phyloP scores from a whole-genome alignment of 2,888 invertebrate species.

The Gymnoscelis rufifasciata region DNA sequence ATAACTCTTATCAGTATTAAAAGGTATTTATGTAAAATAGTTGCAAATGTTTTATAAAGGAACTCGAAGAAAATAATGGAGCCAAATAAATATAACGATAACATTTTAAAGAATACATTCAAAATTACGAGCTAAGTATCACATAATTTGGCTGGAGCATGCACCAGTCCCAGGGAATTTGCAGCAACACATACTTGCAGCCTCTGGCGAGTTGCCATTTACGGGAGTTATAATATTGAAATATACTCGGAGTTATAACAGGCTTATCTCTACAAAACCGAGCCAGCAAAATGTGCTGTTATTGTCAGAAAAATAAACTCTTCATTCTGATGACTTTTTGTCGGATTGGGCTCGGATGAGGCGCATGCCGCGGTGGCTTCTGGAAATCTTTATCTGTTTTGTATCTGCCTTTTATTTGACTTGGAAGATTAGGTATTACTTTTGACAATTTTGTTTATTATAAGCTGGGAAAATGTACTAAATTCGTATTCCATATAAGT shows the following conservation, averaged over 20 bases:
- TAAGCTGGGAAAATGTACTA: too few relatives aligned
- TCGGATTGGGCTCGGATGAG: conserved; percentile 14
- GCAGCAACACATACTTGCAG: conserved; percentile 29
- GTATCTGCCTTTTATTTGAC: background rate
- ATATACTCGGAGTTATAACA: conserved; percentile 30
- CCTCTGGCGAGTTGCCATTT: conserved; percentile 29
- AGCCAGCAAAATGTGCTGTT: conserved; percentile 29
- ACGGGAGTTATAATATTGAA: conserved; percentile 32
- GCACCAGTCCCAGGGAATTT: conserved; percentile 18
- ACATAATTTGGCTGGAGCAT: conserved; percentile 20
- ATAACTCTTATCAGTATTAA: too few relatives aligned
- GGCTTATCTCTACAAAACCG: conserved; percentile 30
- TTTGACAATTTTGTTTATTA: background rate
- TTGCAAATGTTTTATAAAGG: too few relatives aligned
- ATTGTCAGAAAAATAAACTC: conserved; percentile 23
- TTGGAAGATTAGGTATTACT: background rate
- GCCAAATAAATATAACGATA: background rate
- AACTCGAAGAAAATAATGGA: background rate
- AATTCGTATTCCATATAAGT: too few relatives aligned
- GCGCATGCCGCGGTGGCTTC: conserved; percentile 7
- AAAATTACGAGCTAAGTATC: conserved; percentile 11
- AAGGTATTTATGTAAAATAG: too few relatives aligned
- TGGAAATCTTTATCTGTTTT: conserved; percentile 5
- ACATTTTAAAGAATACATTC: conserved; percentile 1
- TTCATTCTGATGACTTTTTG: conserved; percentile 22